Evolutionary conservation across 2,113 vertebrate species (phyloP).

Genomic region (Pterocles burchelli): DNA sequence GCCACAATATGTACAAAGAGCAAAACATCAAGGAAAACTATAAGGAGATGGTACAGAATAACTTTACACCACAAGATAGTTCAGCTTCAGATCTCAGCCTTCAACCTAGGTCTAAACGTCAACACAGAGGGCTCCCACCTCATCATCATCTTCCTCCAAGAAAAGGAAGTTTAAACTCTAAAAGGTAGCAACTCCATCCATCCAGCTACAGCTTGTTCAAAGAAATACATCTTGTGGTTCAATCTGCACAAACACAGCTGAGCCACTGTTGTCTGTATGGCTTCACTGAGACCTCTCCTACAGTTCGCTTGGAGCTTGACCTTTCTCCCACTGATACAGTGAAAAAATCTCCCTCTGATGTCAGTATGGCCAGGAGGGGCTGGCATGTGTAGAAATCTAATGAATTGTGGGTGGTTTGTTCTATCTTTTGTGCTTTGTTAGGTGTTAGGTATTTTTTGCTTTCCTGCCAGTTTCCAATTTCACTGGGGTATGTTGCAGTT

Average conservation of each 20-base stretch:
- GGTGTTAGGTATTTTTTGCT: neutral
- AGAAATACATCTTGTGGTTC: neutral
- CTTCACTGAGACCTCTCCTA: neutral
- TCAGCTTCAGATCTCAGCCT: neutral
- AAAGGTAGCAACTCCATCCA: neutral
- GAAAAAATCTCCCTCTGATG: conserved; percentile 16
- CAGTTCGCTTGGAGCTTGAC: neutral
- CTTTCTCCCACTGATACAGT: neutral
- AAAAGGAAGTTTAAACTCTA: neutral
- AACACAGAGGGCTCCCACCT: neutral
- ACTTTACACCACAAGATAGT: neutral
- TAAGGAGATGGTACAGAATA: neutral
- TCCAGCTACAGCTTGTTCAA: neutral
- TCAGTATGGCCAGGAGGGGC: neutral
- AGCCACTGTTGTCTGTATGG: neutral
- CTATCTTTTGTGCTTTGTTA: neutral
- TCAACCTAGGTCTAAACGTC: neutral
- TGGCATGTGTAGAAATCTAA: neutral
- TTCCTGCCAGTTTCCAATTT: neutral
- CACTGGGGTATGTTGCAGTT: neutral
- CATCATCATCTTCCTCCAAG: neutral
- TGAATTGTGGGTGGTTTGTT: neutral
- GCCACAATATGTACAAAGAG: neutral
- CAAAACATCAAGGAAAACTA: conserved; percentile 34
- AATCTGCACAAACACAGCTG: neutral